phyloP scores from a whole-genome alignment of 1,140 invertebrate species.

The Eubasilissa regina region DNA sequence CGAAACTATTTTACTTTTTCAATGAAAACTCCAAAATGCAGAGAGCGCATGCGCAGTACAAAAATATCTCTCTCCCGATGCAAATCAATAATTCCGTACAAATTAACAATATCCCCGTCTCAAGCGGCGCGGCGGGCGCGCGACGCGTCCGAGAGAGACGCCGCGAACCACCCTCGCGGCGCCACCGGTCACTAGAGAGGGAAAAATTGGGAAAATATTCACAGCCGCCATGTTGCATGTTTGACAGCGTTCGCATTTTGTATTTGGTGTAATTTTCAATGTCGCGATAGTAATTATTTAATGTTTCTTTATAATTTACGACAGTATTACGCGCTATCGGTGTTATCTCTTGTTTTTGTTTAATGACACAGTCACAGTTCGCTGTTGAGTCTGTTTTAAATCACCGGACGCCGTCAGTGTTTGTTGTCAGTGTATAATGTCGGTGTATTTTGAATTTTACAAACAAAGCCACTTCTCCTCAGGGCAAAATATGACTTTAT shows the following conservation, averaged over 20 bases:
- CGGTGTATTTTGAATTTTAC: neutral
- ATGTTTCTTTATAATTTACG: neutral
- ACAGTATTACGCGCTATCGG: neutral
- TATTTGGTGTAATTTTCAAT: neutral
- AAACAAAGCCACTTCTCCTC: neutral
- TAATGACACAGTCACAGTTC: no score
- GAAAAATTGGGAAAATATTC: conserved; percentile 11
- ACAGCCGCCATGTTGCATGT: conserved; percentile 23
- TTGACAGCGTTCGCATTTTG: conserved; percentile 9
- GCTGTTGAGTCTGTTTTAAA: no score
- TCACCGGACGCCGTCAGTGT: no score
- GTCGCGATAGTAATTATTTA: neutral
- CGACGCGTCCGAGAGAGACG: neutral
- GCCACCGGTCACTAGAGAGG: neutral
- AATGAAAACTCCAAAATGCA: conserved; percentile 1
- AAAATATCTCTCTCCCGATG: neutral
- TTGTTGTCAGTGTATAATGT: neutral
- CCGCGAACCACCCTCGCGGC: conserved; percentile 7
- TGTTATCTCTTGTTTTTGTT: no score
- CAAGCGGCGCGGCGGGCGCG: neutral
- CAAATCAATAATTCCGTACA: conserved; percentile 40
- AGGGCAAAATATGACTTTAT: neutral
- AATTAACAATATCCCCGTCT: conserved; percentile 25
- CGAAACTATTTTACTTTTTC: neutral
- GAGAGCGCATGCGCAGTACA: conserved; percentile 7